Evolutionary conservation across 1,140 invertebrate species (phyloP), one percentile per base, ranked within the genome.

Genomic region (Calosoma granatense): DNA sequence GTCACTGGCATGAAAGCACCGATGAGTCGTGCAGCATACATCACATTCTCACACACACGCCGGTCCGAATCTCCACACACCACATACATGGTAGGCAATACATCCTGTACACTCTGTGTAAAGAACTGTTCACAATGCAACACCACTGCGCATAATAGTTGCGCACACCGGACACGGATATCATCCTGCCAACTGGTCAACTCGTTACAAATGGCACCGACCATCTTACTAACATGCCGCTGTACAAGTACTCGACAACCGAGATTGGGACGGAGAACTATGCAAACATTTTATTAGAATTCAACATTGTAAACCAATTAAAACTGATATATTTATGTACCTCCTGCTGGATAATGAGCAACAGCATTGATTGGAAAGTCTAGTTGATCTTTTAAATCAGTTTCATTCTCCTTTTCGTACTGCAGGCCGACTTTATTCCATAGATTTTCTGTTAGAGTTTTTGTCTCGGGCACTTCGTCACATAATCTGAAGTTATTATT

Each of bases 351-450:
- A 74, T 90, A 90, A 68, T 88, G 80, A 20, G 70, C 65, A 14
- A 78, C 78, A 1, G 67, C 61, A 54, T 76, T 66, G 56, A 71
- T 70, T 39, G 79, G 74, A 69, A 83, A 88, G 69, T 91, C 85
- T 59, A 86, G 69, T 68, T 85, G 79, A 65, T 88, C 82, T 65
- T 85, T 87, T 14, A 87, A 67, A 61, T 90, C 86, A 14, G 79
- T 74, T 64, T 90, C 81, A 74, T 92, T 92, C 71, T 92, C 89
- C 51, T 79, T 67, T 55, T 83, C 74, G 71, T 83, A 92, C 43
- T 82, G 79, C 22, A 77, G 60, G 53, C 89, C 88, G 43, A 80
- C 79, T 67, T 78, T 69, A 51, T 80, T 68, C 88, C 88, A 92
- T 2, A 86, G 65, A 2, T 74, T 64, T 22, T 72, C 64, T 23